Evolutionary conservation across 2,888 invertebrate species (phyloP), one percentile per base, ranked within the genome.

Genomic region (Brachyptera putata): DNA sequence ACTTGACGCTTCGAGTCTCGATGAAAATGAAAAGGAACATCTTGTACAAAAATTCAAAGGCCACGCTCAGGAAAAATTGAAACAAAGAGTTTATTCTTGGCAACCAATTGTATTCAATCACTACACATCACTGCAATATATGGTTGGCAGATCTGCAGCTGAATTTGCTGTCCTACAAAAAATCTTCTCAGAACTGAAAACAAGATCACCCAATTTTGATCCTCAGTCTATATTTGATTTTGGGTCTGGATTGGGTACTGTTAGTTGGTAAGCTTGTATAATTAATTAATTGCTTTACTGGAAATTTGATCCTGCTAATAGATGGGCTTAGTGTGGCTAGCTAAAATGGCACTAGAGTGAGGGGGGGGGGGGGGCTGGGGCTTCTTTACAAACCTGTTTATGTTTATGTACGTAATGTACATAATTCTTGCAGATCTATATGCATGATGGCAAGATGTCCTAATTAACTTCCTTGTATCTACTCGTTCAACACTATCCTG

Each of bases 191-290:
- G 94, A 95, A 77, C 87, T 95, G 57, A 75, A 76, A 55, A 71
- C 71, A 37, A 77, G 84, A 57, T 79, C 87, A 71, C 77, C 80
- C 0, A 73, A 82, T 16, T 96, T 89, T 71, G 77, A 78, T 61
- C 96, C 96, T 0, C 76, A 80, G 61, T 84, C 84, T 62, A 81
- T 93, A 66, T 89, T 95, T 67, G 95, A 97, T 76, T 94, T 91
- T 74, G 97, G 96, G 0, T 91, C 95, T 3, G 97, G 97, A 0
- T 76, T 91, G 3, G 95, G 95, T 0, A 88, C 91, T 0, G 89
- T 85, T 0, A 83, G 86, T 57, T 95, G 95, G 95, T 80, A 70
- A 69, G 70, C 66, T 34, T 46, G 49, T 39, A 24, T 41, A n/a
- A n/a, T n/a, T n/a, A n/a, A n/a, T n/a, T 41, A n/a, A n/a, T n/a